Evolutionary conservation across 2,888 invertebrate species (phyloP), one percentile per base, ranked within the genome.

Genomic region (Drosophila peninsularis): DNA sequence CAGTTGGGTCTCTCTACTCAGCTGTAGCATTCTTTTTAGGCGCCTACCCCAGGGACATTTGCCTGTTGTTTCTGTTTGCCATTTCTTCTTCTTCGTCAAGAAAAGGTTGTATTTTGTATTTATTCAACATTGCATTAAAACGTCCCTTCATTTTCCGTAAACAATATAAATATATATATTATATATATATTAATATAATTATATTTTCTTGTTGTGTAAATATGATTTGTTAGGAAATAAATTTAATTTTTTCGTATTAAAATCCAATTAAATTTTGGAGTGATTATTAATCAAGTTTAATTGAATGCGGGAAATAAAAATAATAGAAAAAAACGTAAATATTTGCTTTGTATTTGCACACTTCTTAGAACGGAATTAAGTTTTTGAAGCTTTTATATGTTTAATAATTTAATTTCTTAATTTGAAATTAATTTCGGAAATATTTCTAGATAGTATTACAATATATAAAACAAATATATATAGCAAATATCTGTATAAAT

Each of bases 51-150:
- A 56, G 73, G 80, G 71, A 77, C 62, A 54, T 57, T 60, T 64
- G 36, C 53, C 62, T 55, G 17, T 17, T 64, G 50, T 42, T 79
- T 52, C 52, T 54, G 32, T 57, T 61, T 69, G 60, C 32, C 60
- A 60, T 61, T 75, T 9, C 5, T 10, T 39, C 36, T 37, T 34
- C 27, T 24, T 24, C 24, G 5, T 24, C 36, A 57, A 49, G 41
- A 62, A 56, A 60, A 64, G 64, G 55, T 54, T 62, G 53, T 50
- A 24, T 36, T 24, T 49, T 52, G 70, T 77, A 57, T 81, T 75
- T 76, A 63, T 73, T 75, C 71, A 70, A 55, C 60, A 68, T 65
- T 57, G 63, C 73, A 75, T 84, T 75, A 74, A 60, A 61, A 5
- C 30, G 14, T 14, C 58, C 21, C 39, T 47, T 58, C 45, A 44